Evolutionary conservation across 2,888 invertebrate species (phyloP), one percentile per base, ranked within the genome.

Genomic region (Crossocerus cetratus): DNA sequence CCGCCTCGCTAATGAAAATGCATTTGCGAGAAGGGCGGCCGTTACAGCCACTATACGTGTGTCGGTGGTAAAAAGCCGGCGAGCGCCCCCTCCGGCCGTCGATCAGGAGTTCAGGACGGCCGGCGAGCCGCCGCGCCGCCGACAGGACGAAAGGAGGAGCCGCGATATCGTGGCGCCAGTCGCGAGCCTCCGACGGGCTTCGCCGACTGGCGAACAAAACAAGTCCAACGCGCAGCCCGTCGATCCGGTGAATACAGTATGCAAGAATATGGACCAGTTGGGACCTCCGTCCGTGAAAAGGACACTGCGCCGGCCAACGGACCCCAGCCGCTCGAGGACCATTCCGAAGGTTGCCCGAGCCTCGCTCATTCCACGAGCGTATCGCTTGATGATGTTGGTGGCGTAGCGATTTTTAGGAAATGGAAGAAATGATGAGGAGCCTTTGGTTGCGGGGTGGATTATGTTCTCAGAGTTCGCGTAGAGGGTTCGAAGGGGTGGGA

Each of bases 131-230:
- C 53, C n/a, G 13, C n/a, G 22, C 21, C 2, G 43, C 44, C 32
- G 22, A 53, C 14, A 54, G 32, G 53, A 56, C 45, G 16, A 73
- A 43, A 16, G 53, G 54, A 64, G 68, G 68, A 67, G 61, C 61
- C 73, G 77, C 66, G 78, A 81, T 78, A 76, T 84, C 79, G 78
- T 79, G 84, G 84, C 84, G 81, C 81, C 84, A 84, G 83, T 79
- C 77, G 71, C 62, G 61, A 69, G 60, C 22, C 67, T 60, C 53
- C 49, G 67, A 57, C 69, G 66, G 61, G 55, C 54, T 70, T 53
- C 58, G 54, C 2, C 32, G 32, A 32, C 32, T 32, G 56, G 43
- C 60, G 57, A 81, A 72, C 73, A 80, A 80, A 77, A 81, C 73
- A 64, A 78, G 65, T 54, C 11, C 14, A 20, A 21, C 32, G 16